A percentile compares a stretch with the other conserved stretches of the same genome.
Evolutionary conservation across 2,797 vertebrate species (phyloP).

Genomic region (Hyperoplus lanceolatus): DNA sequence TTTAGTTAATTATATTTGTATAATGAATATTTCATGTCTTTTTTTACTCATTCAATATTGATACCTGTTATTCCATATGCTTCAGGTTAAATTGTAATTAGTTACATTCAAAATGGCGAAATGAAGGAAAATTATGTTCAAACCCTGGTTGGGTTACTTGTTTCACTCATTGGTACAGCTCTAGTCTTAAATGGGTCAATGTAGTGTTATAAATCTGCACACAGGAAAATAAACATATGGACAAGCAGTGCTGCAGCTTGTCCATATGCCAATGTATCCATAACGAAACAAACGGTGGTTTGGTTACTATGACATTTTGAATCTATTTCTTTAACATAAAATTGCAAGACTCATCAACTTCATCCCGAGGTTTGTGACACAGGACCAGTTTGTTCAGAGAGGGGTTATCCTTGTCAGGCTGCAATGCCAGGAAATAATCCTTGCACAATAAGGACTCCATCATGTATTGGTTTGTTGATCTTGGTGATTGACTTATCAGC

Average conservation of each 20-base stretch:
- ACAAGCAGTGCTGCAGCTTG: not conserved
- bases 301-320: not conserved
- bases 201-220: not conserved
- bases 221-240: not conserved
- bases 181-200: not conserved
- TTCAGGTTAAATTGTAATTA: not conserved
- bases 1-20: not conserved
- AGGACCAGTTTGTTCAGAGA: constrained; percentile 32
- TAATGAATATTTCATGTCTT: too few relatives aligned
- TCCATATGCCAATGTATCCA: not conserved
- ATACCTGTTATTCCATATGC: not conserved
- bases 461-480: not conserved
- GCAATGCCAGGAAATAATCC: constrained; percentile 20
- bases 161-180: not conserved
- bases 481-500: accelerated
- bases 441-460: constrained; percentile 35
- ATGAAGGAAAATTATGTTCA: not conserved
- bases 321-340: accelerated
- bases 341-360: not conserved
- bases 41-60: not conserved
- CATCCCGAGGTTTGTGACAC: accelerated
- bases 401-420: accelerated
- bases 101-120: not conserved
- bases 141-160: not conserved
- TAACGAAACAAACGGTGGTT: not conserved